Conservation (phyloP, 2,113 vertebrate species). For the Plecotus auritus region DNA sequence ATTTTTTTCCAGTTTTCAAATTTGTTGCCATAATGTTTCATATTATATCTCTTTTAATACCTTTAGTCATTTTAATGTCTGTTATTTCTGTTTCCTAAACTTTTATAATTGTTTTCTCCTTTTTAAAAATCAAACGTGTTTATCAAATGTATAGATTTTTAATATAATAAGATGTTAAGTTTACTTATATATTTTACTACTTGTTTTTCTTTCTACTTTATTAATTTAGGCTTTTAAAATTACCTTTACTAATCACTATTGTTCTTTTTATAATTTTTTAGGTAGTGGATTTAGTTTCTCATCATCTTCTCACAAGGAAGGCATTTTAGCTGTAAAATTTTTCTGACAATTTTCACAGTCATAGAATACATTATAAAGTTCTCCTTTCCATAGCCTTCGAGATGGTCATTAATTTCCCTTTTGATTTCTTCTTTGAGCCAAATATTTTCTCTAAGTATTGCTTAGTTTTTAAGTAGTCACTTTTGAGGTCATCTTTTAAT, state of each 20-base stretch:
- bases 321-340: background rate
- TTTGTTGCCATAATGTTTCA: background rate
- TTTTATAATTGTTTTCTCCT: background rate
- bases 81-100: background rate
- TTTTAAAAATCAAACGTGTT: background rate
- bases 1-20: constrained; percentile 36
- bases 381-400: background rate
- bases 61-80: background rate
- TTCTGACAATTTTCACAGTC: background rate
- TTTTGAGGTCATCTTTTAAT: background rate
- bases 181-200: background rate
- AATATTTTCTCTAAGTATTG: background rate
- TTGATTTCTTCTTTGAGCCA: background rate
- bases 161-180: background rate
- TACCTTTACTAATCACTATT: background rate
- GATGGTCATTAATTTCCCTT: background rate
- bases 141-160: background rate
- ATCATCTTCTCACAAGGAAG: background rate
- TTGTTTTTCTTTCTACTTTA: background rate
- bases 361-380: background rate
- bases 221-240: background rate
- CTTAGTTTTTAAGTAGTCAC: background rate
- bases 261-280: background rate
- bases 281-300: background rate
- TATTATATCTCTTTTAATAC: background rate